A percentile compares a stretch with the other conserved stretches of the same genome.
These are phyloP conservation scores for Falco punctatus DNA, from an alignment of 2,113 vertebrate species.

Conservation along the genomic window DNA sequence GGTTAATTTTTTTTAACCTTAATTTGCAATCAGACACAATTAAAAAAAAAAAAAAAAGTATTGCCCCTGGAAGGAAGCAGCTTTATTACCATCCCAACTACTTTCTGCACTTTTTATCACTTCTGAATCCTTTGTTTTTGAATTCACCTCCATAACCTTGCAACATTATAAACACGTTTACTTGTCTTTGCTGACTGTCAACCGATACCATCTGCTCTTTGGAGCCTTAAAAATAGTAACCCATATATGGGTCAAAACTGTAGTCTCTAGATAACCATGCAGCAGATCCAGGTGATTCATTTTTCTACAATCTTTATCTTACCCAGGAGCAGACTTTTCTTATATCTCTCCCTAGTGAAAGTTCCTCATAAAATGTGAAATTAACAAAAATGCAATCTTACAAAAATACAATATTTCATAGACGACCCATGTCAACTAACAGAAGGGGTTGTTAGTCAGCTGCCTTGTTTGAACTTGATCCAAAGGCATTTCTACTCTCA, in stretches of 20 bases:
- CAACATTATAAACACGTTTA: constrained; percentile 59
- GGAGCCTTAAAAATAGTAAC: constrained; percentile 72
- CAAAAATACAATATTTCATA: constrained; percentile 61
- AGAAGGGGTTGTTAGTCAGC: constrained; percentile 73
- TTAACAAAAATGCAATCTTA: constrained; percentile 72
- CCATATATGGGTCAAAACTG: constrained; percentile 69
- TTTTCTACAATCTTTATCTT: constrained; percentile 62
- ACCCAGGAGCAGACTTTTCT: constrained; percentile 62
- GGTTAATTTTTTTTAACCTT: constrained; percentile 85
- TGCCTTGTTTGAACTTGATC: constrained; percentile 73
- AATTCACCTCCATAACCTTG: constrained; percentile 74
- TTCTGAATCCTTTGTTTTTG: constrained; percentile 79
- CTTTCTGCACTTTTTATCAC: constrained; percentile 81
- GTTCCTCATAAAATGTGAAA: constrained; percentile 69
- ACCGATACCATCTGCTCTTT: constrained; percentile 70
- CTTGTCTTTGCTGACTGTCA: constrained; percentile 68
- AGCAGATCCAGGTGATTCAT: constrained; percentile 46
- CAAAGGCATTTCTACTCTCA: constrained; percentile 66
- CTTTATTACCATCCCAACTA: constrained; percentile 81
- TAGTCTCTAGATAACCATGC: constrained; percentile 60
- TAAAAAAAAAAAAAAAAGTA: constrained; percentile 74
- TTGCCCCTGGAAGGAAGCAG: constrained; percentile 78
- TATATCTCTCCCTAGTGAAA: constrained; percentile 54
- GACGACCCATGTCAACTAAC: constrained; percentile 65
- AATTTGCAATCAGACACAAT: constrained; percentile 87